Evolutionary conservation across 2,888 invertebrate genomes (phyloP).

Genomic region (Drosophila setosimentum): DNA sequence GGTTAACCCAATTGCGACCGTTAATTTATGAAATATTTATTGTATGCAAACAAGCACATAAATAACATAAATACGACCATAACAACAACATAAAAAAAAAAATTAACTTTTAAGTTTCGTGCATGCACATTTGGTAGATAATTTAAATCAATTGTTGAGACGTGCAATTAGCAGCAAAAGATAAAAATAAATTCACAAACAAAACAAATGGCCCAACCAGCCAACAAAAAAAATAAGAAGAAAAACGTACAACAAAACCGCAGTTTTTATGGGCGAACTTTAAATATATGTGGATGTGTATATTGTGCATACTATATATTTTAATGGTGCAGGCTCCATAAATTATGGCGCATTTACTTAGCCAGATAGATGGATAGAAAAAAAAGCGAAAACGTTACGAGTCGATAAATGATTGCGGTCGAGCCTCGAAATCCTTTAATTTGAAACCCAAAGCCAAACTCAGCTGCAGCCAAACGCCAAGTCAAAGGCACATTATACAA

Average conservation of each 20-base stretch:
- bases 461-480: conserved; percentile 45
- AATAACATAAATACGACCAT: conserved; percentile 35
- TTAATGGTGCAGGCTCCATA: conserved; percentile 71
- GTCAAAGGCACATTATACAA: conserved; percentile 80
- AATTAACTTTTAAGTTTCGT: conserved; percentile 13
- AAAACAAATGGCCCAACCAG: conserved; percentile 67
- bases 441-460: conserved; percentile 53
- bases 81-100: conserved; percentile 16
- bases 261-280: conserved; percentile 44
- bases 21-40: conserved; percentile 78
- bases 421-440: conserved; percentile 81
- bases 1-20: conserved; percentile 74
- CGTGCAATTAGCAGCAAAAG: conserved; percentile 77
- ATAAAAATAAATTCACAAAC: conserved; percentile 71
- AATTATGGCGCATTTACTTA: conserved; percentile 80
- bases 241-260: conserved; percentile 18
- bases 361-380: conserved; percentile 58
- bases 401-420: conserved; percentile 78
- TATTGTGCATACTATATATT: conserved; percentile 48
- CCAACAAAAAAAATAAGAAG: conserved; percentile 10
- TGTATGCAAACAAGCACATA: conserved; percentile 58
- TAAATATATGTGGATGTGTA: conserved; percentile 18
- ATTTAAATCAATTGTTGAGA: conserved; percentile 80
- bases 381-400: conserved; percentile 53
- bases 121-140: conserved; percentile 64